Conservation (phyloP, 2,113 vertebrate genomes). For the Lutjanus erythropterus region DNA sequence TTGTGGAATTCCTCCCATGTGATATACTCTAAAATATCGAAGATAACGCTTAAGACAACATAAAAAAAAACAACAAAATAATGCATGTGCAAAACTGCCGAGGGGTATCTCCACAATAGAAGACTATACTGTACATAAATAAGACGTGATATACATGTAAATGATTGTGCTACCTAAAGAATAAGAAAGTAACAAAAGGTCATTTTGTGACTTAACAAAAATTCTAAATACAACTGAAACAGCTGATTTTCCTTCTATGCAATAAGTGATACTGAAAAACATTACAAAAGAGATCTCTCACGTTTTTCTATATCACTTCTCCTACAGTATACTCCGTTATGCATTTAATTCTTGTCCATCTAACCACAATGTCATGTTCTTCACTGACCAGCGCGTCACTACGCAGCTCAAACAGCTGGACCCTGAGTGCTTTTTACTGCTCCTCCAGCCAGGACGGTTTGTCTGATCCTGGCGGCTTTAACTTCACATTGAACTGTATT, state of each 20-base stretch:
- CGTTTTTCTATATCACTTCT: slow-evolving; percentile 42
- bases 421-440: slow-evolving; percentile 83
- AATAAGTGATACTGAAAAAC: slow-evolving; percentile 57
- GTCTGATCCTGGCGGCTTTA: slow-evolving; percentile 93
- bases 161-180: slow-evolving; percentile 69
- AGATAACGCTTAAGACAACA: slow-evolving; percentile 38
- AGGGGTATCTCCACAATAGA: slow-evolving; percentile 42
- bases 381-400: slow-evolving; percentile 33
- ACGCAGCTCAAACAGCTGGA: slow-evolving; percentile 29
- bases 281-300: slow-evolving; percentile 48
- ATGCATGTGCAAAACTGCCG: slow-evolving; percentile 72
- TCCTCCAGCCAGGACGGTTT: slow-evolving; percentile 99
- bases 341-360: slow-evolving; percentile 32
- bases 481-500: slow-evolving; percentile 96
- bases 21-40: slow-evolving; percentile 36
- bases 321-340: slow-evolving; percentile 46
- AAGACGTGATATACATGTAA: slow-evolving; percentile 52
- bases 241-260: slow-evolving; percentile 36
- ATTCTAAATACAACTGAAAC: slow-evolving; percentile 33
- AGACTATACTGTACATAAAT: slow-evolving; percentile 59
- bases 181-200: slow-evolving; percentile 55
- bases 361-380: slow-evolving; percentile 36
- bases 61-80: slow-evolving; percentile 43
- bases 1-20: slow-evolving; percentile 45
- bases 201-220: slow-evolving; percentile 29